Conservation (phyloP, 1,140 invertebrate species). For the Aphaenogaster rudis region DNA sequence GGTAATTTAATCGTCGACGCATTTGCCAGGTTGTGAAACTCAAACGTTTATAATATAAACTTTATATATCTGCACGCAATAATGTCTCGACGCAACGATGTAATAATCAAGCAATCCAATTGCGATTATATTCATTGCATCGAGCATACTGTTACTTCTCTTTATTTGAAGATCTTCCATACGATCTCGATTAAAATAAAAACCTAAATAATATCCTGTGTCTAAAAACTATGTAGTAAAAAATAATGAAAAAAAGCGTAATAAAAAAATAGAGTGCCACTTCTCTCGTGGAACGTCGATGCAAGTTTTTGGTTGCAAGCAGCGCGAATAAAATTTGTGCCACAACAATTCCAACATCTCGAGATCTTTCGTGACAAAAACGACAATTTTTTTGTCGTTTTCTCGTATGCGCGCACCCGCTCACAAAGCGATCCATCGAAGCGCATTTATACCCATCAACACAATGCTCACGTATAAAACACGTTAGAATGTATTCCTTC, state of each 20-base stretch:
- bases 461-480: neutral
- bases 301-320: neutral
- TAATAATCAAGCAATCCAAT: neutral
- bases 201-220: neutral
- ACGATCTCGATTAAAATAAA: neutral
- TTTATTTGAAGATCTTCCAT: neutral
- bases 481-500: neutral
- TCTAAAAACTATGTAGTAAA: neutral
- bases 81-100: neutral
- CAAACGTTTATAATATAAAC: neutral
- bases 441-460: conserved; percentile 1
- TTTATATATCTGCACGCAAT: neutral
- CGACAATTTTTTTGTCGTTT: conserved; percentile 16
- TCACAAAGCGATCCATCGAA: neutral
- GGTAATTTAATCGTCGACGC: conserved; percentile 32
- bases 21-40: neutral
- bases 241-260: neutral
- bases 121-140: conserved; percentile 1
- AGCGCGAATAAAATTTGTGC: conserved; percentile 14
- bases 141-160: neutral
- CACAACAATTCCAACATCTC: conserved; percentile 9
- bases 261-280: neutral
- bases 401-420: neutral
- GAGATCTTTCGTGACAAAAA: neutral
- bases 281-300: neutral